phyloP scores from a whole-genome alignment of 2,888 invertebrate genomes.

The Lingula anatina region DNA sequence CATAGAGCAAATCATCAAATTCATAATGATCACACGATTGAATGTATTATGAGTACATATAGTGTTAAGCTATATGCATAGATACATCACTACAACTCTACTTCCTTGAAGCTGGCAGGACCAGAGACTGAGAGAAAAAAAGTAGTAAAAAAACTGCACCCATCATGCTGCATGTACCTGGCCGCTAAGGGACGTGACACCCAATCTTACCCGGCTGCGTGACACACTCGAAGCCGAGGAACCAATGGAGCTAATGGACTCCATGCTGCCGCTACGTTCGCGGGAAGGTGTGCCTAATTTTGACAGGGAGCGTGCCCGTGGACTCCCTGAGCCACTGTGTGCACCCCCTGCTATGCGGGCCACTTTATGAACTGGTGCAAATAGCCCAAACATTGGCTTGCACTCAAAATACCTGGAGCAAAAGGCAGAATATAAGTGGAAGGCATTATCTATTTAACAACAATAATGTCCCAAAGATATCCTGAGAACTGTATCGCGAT shows the following conservation, averaged over 20 bases:
- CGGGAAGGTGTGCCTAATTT: constrained; percentile 22
- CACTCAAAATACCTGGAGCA: constrained; percentile 83
- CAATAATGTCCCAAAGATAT: not conserved
- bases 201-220: constrained; percentile 69
- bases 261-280: constrained; percentile 60
- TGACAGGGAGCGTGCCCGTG: constrained; percentile 22
- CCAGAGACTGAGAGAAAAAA: too few relatives aligned
- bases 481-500: not conserved
- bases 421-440: not conserved
- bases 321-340: constrained; percentile 19
- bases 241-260: constrained; percentile 81
- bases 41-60: too few relatives aligned
- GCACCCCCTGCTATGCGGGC: constrained; percentile 59
- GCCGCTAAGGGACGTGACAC: constrained; percentile 62
- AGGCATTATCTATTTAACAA: not conserved
- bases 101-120: too few relatives aligned
- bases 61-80: too few relatives aligned
- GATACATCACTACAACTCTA: too few relatives aligned
- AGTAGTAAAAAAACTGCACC: too few relatives aligned
- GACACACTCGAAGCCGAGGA: constrained; percentile 55
- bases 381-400: constrained; percentile 82
- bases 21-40: too few relatives aligned
- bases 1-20: too few relatives aligned
- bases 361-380: constrained; percentile 88
- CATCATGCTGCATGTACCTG: constrained; percentile 47